Evolutionary conservation across 2,888 invertebrate genomes (phyloP).

Genomic region (Orthosia incerta): DNA sequence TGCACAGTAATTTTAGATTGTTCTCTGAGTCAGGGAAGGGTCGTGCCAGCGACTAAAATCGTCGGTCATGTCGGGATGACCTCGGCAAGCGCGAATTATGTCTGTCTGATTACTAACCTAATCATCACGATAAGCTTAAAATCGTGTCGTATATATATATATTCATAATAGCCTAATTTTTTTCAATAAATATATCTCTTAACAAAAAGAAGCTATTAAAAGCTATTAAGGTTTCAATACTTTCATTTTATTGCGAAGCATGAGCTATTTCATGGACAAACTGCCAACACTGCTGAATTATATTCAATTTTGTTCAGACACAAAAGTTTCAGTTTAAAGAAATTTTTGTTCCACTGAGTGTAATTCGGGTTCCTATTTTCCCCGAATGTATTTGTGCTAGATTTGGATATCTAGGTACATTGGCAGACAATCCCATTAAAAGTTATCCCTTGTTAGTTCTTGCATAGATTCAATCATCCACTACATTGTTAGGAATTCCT

Average conservation of each 20-base stretch:
- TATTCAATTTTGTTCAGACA: conserved; percentile 4
- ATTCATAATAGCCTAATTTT: neutral
- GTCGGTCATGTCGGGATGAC: no score
- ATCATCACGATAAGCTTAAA: neutral
- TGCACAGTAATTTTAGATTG: no score
- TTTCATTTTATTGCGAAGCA: neutral
- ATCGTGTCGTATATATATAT: neutral
- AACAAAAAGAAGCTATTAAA: no score
- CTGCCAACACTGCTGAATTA: neutral
- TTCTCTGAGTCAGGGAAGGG: no score
- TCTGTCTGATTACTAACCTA: no score
- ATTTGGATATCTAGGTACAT: neutral
- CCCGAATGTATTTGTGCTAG: neutral
- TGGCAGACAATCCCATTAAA: neutral
- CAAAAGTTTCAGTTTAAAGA: neutral
- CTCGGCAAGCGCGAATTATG: no score
- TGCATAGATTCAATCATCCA: no score
- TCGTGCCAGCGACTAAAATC: no score
- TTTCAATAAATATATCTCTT: neutral
- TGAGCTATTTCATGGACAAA: neutral
- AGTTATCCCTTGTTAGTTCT: neutral
- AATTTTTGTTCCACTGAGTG: neutral
- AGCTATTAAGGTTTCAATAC: neutral
- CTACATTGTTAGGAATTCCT: no score
- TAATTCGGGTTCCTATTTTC: neutral